Evolutionary conservation across 2,797 vertebrate species (phyloP), one percentile per base, ranked within the genome.

Genomic region (Chloroceryle amazona): DNA sequence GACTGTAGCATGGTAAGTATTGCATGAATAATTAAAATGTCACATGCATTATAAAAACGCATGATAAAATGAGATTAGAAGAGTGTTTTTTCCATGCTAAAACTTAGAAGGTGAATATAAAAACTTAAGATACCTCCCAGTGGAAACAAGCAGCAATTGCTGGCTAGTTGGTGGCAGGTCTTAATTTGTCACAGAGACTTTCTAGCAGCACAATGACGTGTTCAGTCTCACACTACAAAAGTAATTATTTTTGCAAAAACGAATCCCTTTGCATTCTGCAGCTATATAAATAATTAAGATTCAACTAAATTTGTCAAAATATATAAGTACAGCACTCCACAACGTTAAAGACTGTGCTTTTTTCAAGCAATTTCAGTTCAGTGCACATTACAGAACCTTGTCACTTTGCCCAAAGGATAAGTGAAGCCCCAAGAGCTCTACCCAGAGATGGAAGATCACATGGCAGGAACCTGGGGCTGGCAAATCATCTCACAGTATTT

Each of bases 51-150:
- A 20, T 37, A 71, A 52, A 80, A 67, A 14, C 10, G 35, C 21
- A 16, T 7, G 11, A 65, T 11, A 47, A 93, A 81, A 52, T 62
- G 78, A 73, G 55, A 80, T 7, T 1, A 54, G 49, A 83, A 81
- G 11, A 70, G n/a, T 23, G 42, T 11, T 86, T 91, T 86, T 72
- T 54, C 72, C 58, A 2, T 37, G 26, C 57, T 78, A 49, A 95
- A 93, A 73, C 41, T 55, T 16, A 6, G 1, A 17, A 49, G 17
- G 28, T 47, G 15, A 70, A 52, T 20, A 37, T 60, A 66, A 73
- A 92, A 93, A 37, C 18, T 2, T 2, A 52, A 89, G 89, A 79
- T 94, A 96, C 81, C 85, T 68, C 76, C 82, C 91, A 93, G 93
- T 0, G 42, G 87, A 86, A 95, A n/a, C 11, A 49, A 66, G 76